Base-by-base conservation (phyloP, 1,140 invertebrate species). In the Nymphalis io region DNA sequence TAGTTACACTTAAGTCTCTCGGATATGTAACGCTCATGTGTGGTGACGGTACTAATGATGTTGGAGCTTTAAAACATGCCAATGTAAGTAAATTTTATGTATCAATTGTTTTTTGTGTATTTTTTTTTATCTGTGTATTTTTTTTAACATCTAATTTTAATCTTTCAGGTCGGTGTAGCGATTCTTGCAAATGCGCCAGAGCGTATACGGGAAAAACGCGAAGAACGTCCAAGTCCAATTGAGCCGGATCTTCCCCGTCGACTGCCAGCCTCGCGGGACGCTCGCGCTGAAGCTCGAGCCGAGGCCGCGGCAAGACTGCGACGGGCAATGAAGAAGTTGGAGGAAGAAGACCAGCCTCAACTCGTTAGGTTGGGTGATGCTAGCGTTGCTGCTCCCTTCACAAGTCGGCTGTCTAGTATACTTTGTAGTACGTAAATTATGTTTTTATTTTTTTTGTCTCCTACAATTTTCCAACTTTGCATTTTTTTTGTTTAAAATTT, bases 31-130 rank as follows among this genome's bases (percentile, higher is more conserved):
- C 98, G 0, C 90, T 99, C 0, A 99, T 99, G 99, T 99, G 99
- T 89, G 99, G 99, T n/a, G 99, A 99, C 93, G 99, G 99, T 70
- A 99, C 99, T 1, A 99, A 99, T 92, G 99, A 99, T 93, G 99
- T 99, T 23, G 99, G 99, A n/a, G 99, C 99, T 21, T 93, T 99
- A 11, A 99, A 99, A 93, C 99, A 99, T 93, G 98, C 99, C 42
- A 95, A 99, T 92, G 97, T 99, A 86, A 98, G 98, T 95, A 53
- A 4, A 53, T 48, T 40, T 63, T 12, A 53, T 12, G 0, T 53
- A 53, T 0, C 18, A 10, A 57, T 23, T 57, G 0, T 12, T 27
- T 23, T 55, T 48, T 16, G 2, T 2, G 5, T 3, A 42, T 42
- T 13, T 42, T n/a, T n/a, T 0, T 0, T 1, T 3, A n/a, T 27